A percentile compares a stretch with the other conserved stretches of the same genome.
Evolutionary conservation across 2,888 invertebrate genomes (phyloP).

Genomic region (Scrobipalpa costella): DNA sequence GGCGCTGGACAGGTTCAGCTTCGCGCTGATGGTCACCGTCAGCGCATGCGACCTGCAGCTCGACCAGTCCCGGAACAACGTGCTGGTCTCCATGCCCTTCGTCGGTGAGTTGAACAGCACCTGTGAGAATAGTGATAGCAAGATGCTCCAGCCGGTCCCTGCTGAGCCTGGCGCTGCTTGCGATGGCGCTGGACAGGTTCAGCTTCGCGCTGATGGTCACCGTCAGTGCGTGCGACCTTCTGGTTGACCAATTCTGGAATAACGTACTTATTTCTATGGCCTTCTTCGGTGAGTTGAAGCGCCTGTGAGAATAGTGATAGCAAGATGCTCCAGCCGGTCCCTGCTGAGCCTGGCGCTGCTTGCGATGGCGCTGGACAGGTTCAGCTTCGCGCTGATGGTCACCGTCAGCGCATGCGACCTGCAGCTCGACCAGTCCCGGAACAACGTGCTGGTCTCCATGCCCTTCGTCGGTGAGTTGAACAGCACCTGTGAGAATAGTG

Average conservation of each 20-base stretch:
- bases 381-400: constrained; percentile 53
- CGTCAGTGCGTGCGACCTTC: constrained; percentile 52
- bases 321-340: too few species aligned
- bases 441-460: constrained; percentile 83
- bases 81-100: constrained; percentile 84
- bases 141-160: too few species aligned
- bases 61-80: constrained; percentile 79
- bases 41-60: constrained; percentile 54
- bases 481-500: neutral
- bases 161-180: constrained; percentile 45
- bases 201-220: constrained; percentile 53
- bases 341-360: constrained; percentile 46
- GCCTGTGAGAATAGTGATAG: neutral
- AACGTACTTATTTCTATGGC: constrained; percentile 84
- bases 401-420: constrained; percentile 54
- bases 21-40: constrained; percentile 51
- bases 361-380: constrained; percentile 51
- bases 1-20: constrained; percentile 51
- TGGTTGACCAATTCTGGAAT: constrained; percentile 74
- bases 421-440: constrained; percentile 69
- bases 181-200: constrained; percentile 52
- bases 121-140: neutral
- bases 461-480: constrained; percentile 81
- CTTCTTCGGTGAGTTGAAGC: constrained; percentile 76
- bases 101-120: constrained; percentile 67